Conservation (phyloP, 2,113 vertebrate species). For the Microcebus griseorufus region DNA sequence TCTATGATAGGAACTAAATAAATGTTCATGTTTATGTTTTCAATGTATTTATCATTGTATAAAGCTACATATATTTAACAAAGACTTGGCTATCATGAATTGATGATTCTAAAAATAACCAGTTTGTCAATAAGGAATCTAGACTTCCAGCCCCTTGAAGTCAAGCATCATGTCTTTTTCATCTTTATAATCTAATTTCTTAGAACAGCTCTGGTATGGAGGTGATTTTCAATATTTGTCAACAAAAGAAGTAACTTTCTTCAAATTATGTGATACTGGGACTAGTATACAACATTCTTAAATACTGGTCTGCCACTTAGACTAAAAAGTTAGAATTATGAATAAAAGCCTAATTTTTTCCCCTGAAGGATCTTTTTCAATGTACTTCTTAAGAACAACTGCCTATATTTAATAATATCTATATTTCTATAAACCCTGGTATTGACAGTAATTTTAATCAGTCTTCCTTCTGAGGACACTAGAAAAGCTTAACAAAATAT, state of each 20-base stretch:
- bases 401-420: conserved; percentile 25
- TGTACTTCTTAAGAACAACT: neutral
- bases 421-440: neutral
- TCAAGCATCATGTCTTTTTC: neutral
- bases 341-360: neutral
- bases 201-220: neutral
- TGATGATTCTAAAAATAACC: conserved; percentile 16
- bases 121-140: neutral
- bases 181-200: conserved; percentile 32
- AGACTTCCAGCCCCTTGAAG: neutral
- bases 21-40: neutral
- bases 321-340: conserved; percentile 13
- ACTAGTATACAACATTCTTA: neutral
- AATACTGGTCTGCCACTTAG: neutral
- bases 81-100: neutral
- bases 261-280: neutral
- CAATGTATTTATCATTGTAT: neutral
- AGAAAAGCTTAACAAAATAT: conserved; percentile 43
- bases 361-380: neutral
- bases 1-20: conserved; percentile 17
- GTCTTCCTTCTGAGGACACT: neutral
- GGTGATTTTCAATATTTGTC: neutral
- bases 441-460: neutral
- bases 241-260: conserved; percentile 28
- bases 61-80: neutral